Base-by-base conservation (phyloP, 1,140 invertebrate species). In the Dendroctonus ponderosae region DNA sequence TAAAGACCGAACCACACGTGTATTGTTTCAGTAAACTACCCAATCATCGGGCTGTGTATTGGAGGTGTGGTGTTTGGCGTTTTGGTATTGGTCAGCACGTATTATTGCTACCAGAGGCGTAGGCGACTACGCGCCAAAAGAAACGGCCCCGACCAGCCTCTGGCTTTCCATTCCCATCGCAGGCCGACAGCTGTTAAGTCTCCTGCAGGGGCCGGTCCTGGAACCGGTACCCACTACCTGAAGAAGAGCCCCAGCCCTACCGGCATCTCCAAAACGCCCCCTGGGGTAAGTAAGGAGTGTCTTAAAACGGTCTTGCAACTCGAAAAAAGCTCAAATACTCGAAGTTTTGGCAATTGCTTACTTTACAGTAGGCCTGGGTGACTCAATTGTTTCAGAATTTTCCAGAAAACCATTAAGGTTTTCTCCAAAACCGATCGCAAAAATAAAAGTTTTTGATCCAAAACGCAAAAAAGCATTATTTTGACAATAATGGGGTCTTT, bases 191-290 rank as follows among this genome's bases (percentile, higher is more conserved):
- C 87, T 0, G 87, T 89, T 3, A 86, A 85, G 67, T 85, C 83
- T 71, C 85, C 85, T 0, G 84, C 82, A 0, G 86, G 85, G 62
- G 85, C 82, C 0, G 86, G 84, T 63, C 85, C 87, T 2, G 86
- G 86, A 59, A 84, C 80, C 38, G 78, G 81, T 46, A 78, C 87
- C 53, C 91, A 93, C 75, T 93, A 94, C 77, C 78, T 94, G 72
- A 93, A 93, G 79, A 95, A 94, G 79, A 92, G 89, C 48, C 92
- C 92, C 0, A 93, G 91, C 69, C 92, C 92, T 0, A 93, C 91
- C 0, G 89, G 84, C 48, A 82, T 82, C 15, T 83, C 70, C 14
- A 74, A 76, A 67, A 77, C 69, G 50, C 83, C 80, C 46, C 84
- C 80, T 7, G 81, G 82, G 26, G 77, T 77, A 76, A 72, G 72